Evolutionary conservation across 2,797 vertebrate species (phyloP), one percentile per base, ranked within the genome.

Genomic region (Crax fasciolata): DNA sequence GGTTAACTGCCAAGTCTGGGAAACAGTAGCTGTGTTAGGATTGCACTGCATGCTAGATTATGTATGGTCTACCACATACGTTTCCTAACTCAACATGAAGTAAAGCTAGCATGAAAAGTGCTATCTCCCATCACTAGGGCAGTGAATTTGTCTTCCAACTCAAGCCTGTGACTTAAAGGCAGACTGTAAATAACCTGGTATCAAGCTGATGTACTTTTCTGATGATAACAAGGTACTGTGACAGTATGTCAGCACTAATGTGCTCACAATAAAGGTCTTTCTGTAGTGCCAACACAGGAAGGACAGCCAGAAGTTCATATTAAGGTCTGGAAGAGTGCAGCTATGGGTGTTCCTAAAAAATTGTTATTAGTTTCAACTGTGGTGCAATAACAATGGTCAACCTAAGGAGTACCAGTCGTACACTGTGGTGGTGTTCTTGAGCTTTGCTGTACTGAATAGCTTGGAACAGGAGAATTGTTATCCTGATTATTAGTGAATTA

Each of bases 151-250:
- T 84, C 87, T 87, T 72, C 70, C 65, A 73, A 0, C 66, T 91
- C 18, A 38, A 95, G 90, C 86, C 90, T 52, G 17, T 96, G 93
- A 89, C 68, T 92, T 94, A 83, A 87, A 96, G n/a, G 38, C 68
- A 77, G 72, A 83, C 93, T 89, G 82, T 95, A 96, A 96, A 96
- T 96, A 97, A 93, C 93, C 51, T 66, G 51, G 19, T 96, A 96
- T 96, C 94, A 91, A 87, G 68, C 81, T 77, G 75, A 90, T 96
- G 93, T 93, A 71, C 92, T 96, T 90, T 67, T 67, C 21, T 39
- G 32, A 21, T 92, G 94, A 96, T 95, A 96, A 70, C 43, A 54
- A 61, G 49, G 81, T 54, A 89, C 49, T 90, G 24, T 84, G 70
- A 88, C 59, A 78, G 78, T 35, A 89, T 96, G 70, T 93, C 87